Conservation (phyloP, 53 echinoderm and acorn worm species). For the Temnopleurus reevesii region DNA sequence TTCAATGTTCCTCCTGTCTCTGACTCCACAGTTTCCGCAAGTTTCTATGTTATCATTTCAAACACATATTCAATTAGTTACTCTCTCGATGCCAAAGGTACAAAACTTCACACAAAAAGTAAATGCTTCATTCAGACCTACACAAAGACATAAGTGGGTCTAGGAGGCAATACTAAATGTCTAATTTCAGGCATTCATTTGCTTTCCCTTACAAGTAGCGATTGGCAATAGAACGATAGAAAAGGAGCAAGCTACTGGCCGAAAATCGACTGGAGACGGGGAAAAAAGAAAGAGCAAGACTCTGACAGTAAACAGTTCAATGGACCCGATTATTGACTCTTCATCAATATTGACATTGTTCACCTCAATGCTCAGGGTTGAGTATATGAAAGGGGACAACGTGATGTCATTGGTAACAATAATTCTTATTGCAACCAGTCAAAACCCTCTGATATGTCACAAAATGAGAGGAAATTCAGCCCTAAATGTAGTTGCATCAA, state of each 20-base stretch:
- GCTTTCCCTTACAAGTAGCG: not conserved
- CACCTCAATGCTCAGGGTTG: conserved; percentile 18
- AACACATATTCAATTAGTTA: not conserved
- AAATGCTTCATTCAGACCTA: not conserved
- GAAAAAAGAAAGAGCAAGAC: not conserved
- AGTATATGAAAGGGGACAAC: conserved; percentile 20
- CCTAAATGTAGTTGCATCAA: not conserved
- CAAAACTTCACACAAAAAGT: not conserved
- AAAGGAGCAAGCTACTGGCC: not conserved
- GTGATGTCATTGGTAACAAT: conserved; percentile 46
- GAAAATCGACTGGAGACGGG: not conserved
- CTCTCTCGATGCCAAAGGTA: not conserved
- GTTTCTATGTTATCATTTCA: not conserved
- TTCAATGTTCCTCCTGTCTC: not conserved
- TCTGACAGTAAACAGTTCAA: not conserved
- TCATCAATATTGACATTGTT: conserved; percentile 46
- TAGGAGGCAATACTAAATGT: conserved; percentile 26
- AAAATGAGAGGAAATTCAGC: conserved; percentile 22
- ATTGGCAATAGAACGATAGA: not conserved
- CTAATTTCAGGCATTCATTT: conserved; percentile 12
- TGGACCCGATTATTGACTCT: conserved; percentile 28
- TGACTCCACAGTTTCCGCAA: not conserved
- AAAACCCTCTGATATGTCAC: not conserved
- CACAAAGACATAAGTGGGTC: conserved; percentile 15
- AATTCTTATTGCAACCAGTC: conserved; percentile 6